phyloP scores from a whole-genome alignment of 2,113 vertebrate genomes.

The Ancistrus triradiatus region DNA sequence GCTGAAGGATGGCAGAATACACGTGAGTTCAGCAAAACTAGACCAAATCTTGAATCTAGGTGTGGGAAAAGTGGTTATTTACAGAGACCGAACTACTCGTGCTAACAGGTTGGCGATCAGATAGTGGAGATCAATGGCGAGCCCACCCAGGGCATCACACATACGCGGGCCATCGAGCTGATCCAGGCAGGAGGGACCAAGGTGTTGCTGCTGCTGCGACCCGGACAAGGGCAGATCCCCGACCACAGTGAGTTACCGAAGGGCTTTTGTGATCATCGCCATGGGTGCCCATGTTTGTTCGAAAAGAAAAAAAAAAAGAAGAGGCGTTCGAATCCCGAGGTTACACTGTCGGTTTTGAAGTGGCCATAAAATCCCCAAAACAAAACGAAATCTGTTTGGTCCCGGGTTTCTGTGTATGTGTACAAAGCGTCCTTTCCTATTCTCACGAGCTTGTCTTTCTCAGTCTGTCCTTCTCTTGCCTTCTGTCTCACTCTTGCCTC shows the following conservation, averaged over 20 bases:
- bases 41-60: neutral
- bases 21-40: too few species aligned
- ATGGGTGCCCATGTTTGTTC: too few species aligned
- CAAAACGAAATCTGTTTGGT: too few species aligned
- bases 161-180: constrained; percentile 94
- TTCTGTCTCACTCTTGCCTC: constrained; percentile 29
- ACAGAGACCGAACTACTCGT: constrained; percentile 3
- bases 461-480: constrained; percentile 42
- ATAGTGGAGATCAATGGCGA: constrained; percentile 98
- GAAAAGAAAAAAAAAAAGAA: too few species aligned
- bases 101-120: constrained; percentile 89
- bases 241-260: constrained; percentile 80
- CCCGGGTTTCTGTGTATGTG: too few species aligned
- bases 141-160: constrained; percentile 95
- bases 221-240: constrained; percentile 88
- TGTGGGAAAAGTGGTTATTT: neutral
- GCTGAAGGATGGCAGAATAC: constrained; percentile 86
- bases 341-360: too few species aligned
- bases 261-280: too few species aligned
- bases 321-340: too few species aligned
- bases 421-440: constrained; percentile 27
- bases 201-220: constrained; percentile 87
- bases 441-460: constrained; percentile 46
- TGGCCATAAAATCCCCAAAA: too few species aligned
- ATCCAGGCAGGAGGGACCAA: constrained; percentile 93